Evolutionary conservation across 2,797 vertebrate species (phyloP).

Genomic region (Spinus olivaceus): DNA sequence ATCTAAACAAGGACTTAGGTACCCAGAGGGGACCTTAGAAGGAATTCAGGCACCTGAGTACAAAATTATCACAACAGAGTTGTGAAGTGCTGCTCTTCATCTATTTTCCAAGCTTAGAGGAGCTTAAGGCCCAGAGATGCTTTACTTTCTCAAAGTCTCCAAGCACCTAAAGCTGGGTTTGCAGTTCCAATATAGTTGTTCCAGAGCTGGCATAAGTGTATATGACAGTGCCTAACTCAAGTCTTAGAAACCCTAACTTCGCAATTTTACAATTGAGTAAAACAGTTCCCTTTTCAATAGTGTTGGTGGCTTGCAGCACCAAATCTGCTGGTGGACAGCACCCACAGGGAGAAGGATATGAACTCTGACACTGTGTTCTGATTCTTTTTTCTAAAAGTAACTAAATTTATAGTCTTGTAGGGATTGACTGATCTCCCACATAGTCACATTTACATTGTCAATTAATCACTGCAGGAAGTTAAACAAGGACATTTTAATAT

Average conservation of each 20-base stretch:
- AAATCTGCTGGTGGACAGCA: neutral
- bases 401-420: neutral
- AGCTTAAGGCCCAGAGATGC: neutral
- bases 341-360: neutral
- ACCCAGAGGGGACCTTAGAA: neutral
- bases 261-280: neutral
- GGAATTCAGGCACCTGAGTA: neutral
- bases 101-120: neutral
- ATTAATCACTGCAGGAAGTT: neutral
- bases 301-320: neutral
- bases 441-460: neutral
- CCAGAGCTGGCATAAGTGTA: neutral
- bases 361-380: neutral
- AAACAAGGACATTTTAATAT: neutral
- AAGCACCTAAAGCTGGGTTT: neutral
- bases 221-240: neutral
- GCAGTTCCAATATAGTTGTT: accelerated
- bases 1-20: neutral
- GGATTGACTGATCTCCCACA: neutral
- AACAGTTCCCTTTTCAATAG: neutral
- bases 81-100: neutral
- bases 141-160: neutral
- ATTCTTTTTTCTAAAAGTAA: neutral
- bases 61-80: neutral
- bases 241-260: neutral